Base-by-base conservation (phyloP, 2,888 invertebrate species). In the Macropis europaea region DNA sequence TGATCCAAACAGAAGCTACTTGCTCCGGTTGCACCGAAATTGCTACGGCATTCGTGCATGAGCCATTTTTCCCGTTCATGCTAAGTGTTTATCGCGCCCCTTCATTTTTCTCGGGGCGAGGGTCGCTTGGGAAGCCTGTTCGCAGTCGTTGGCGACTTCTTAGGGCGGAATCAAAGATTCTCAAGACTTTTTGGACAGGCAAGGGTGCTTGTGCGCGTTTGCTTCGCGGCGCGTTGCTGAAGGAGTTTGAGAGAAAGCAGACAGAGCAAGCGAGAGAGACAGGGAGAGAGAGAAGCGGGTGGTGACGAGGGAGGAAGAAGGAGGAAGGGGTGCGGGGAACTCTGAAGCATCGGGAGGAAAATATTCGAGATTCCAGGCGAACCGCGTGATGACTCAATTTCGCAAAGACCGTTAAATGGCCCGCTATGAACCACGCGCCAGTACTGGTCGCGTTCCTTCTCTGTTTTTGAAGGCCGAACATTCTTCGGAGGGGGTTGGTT, bases 311-410 rank as follows among this genome's bases (percentile, higher is more conserved):
- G 59, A 62, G 62, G 57, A 45, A 36, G 28, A 38, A 38, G 22
- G 42, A 42, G 22, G 42, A n/a, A 36, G 52, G 32, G 43, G 42
- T 47, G 54, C 57, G 68, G 71, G 72, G 77, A 67, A 66, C 43
- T 66, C 73, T 66, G 78, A 76, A 77, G 73, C 91, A 92, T 92
- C 91, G 92, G 91, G 91, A 92, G 92, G 92, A 89, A 89, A 90
- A 90, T 89, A 89, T 89, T 86, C 88, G 87, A 87, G 88, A 89
- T 90, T 90, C 89, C 89, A 84, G 86, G 88, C 84, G 86, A 88
- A 89, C 89, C 89, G 85, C 89, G 89, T 87, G 88, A 90, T 89
- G 89, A 89, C 89, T 90, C 89, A 90, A 90, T 90, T 90, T 87
- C 86, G 86, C 86, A 82, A 88, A 87, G 89, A 88, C 86, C 89